Conservation (phyloP, 2,888 invertebrate species). For the Pyrochroa serraticornis region DNA sequence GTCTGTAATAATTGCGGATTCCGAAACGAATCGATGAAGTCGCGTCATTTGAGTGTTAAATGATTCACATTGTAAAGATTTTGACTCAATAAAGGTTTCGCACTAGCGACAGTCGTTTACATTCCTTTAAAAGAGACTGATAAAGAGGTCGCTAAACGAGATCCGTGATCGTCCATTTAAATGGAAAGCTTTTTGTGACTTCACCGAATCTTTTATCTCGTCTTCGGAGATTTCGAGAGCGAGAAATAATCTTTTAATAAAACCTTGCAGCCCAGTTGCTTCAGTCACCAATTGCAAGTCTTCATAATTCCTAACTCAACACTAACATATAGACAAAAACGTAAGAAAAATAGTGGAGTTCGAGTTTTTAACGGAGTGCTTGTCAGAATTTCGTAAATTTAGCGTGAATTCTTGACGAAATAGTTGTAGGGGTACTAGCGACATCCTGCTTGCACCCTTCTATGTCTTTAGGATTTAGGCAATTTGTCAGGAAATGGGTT, state of each 20-base stretch:
- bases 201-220: constrained; percentile 17
- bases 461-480: neutral
- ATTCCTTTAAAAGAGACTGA: constrained; percentile 18
- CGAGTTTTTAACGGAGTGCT: no score
- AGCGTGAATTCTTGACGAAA: neutral
- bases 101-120: constrained; percentile 13
- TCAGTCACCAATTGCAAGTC: neutral
- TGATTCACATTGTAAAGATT: constrained; percentile 8
- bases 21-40: neutral
- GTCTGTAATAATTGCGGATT: no score
- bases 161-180: constrained; percentile 26
- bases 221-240: neutral
- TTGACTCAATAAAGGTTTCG: constrained; percentile 14
- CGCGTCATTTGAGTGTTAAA: constrained; percentile 7
- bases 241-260: constrained; percentile 27
- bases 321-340: no score
- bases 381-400: neutral
- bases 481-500: neutral
- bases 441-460: neutral
- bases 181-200: constrained; percentile 21
- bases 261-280: neutral
- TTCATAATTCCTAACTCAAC: no score
- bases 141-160: constrained; percentile 22
- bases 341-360: neutral
- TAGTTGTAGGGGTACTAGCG: neutral